Evolutionary conservation across 2,888 invertebrate species (phyloP), one percentile per base, ranked within the genome.

Genomic region (Tinea semifulvella): DNA sequence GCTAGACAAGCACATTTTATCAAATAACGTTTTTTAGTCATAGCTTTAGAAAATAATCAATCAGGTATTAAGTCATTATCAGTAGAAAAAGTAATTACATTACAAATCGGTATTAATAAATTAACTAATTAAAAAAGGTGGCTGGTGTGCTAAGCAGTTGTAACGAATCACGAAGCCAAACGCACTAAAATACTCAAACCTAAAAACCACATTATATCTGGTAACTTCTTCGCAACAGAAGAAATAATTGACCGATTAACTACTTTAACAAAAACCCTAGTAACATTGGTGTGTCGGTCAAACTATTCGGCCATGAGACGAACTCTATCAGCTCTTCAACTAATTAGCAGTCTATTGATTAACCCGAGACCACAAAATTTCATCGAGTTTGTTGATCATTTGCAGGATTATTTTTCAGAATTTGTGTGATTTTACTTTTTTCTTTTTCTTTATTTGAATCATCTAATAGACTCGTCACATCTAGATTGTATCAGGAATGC

Each of bases 281-380:
- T 60, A 68, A 63, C 48, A 59, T 66, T 71, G 75, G 74, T 72
- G 71, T 70, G 60, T 56, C 69, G 74, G 75, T 73, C 64, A 69
- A 74, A 73, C 68, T 62, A 56, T 60, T 63, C 70, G 69, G 69
- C 65, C 69, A 63, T 63, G 53, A 50, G 52, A 18, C 20, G 26
- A 56, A 54, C 56, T 65, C 60, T 66, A 66, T 67, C 62, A 68
- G 64, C 66, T 68, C 68, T 54, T 68, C 79, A 77, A 79, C 77
- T 76, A 71, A 28, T 56, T 55, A 57, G 13, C 28, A 60, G 72
- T 66, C 56, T 60, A 71, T 66, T 55, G 60, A 76, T 79, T 80
- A 80, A 80, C 79, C 63, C 58, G 80, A 80, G 80, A 80, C 80
- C 80, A 80, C 79, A 80, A 64, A 65, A 71, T 65, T 35, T 36